These are phyloP conservation scores for Dione juno DNA, from an alignment of 2,888 invertebrate species.

Conservation along the genomic window DNA sequence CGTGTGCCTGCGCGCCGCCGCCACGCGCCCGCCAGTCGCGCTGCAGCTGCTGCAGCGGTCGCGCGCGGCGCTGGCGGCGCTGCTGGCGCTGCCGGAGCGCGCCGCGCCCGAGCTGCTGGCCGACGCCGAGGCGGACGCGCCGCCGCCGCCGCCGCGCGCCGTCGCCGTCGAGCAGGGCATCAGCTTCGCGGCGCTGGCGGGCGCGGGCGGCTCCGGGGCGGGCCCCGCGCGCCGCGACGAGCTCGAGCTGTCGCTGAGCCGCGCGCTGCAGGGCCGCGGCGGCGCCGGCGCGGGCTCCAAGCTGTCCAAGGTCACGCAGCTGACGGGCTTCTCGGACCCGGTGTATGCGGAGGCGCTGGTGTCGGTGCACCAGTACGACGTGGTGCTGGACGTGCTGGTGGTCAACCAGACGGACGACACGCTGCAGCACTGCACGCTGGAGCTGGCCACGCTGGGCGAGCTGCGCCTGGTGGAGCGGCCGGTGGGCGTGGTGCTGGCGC, in stretches of 20 bases:
- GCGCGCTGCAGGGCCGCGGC: constrained; percentile 89
- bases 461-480: constrained; percentile 99
- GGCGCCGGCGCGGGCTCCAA: constrained; percentile 58
- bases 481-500: constrained; percentile 96
- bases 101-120: constrained; percentile 80
- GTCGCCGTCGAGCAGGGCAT: constrained; percentile 74
- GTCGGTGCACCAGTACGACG: constrained; percentile 99
- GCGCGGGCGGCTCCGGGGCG: constrained; percentile 53
- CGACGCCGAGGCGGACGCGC: constrained; percentile 37
- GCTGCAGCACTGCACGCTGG: constrained; percentile 98
- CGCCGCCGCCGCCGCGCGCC: constrained; percentile 46
- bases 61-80: constrained; percentile 91
- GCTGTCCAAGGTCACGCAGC: constrained; percentile 91
- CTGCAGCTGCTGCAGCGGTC: constrained; percentile 87
- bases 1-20: constrained; percentile 89
- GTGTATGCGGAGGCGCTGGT: constrained; percentile 99
- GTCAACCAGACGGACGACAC: constrained; percentile 99
- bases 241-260: constrained; percentile 96
- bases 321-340: constrained; percentile 99
- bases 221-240: constrained; percentile 85
- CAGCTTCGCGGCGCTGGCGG: constrained; percentile 69
- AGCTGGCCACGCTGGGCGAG: constrained; percentile 98
- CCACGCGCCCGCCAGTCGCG: constrained; percentile 81
- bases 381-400: constrained; percentile 98
- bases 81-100: constrained; percentile 75